phyloP scores from a whole-genome alignment of 2,888 invertebrate genomes.

The Agrilus cyanescens region DNA sequence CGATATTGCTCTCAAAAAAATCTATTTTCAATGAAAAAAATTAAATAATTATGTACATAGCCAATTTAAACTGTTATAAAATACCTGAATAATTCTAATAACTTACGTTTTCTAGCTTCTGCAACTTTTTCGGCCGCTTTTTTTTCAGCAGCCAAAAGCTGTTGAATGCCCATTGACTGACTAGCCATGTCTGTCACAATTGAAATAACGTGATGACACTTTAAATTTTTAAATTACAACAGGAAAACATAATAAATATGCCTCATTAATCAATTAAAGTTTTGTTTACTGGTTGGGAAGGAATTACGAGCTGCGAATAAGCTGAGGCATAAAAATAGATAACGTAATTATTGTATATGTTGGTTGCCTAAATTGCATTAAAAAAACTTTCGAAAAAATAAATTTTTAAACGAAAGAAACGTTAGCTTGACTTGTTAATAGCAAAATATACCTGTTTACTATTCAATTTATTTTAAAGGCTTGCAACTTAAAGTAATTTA shows the following conservation, averaged over 20 bases:
- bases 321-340: not conserved
- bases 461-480: no score
- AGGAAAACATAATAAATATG: constrained; percentile 13
- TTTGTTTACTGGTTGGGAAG: constrained; percentile 10
- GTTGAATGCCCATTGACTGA: constrained; percentile 37
- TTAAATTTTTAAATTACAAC: constrained; percentile 4
- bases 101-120: constrained; percentile 37
- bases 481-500: no score
- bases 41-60: no score
- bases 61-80: no score
- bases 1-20: no score
- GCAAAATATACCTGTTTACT: no score
- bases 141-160: constrained; percentile 34
- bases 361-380: not conserved
- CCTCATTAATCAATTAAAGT: constrained; percentile 16
- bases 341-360: not conserved
- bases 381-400: constrained; percentile 1
- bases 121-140: constrained; percentile 36
- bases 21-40: no score
- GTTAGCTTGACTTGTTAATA: no score
- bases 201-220: not conserved
- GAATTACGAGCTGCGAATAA: constrained; percentile 1
- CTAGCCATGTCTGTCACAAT: constrained; percentile 26
- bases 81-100: not conserved
- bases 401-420: no score